phyloP scores from a whole-genome alignment of 2,888 invertebrate genomes.

The Trissolcus japonicus region DNA sequence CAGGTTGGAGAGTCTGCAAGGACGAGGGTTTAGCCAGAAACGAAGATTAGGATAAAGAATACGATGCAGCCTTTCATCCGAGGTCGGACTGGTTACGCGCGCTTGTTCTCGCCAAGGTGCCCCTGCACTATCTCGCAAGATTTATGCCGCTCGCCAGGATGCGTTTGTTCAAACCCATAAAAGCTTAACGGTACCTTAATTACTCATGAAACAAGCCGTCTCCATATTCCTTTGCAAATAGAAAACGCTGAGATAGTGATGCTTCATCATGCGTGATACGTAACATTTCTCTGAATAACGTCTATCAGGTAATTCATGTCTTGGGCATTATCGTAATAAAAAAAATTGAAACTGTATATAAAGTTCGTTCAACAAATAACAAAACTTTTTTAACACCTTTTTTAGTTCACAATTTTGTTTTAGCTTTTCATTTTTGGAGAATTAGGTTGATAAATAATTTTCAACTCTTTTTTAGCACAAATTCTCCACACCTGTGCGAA shows the following conservation, averaged over 20 bases:
- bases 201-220: slow-evolving; percentile 58
- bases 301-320: slow-evolving; percentile 27
- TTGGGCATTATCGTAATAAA: slow-evolving; percentile 15
- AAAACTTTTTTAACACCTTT: too few relatives aligned
- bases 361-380: too few relatives aligned
- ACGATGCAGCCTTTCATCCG: slow-evolving; percentile 46
- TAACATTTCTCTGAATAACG: slow-evolving; percentile 21
- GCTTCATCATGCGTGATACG: slow-evolving; percentile 32
- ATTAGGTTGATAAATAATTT: too few relatives aligned
- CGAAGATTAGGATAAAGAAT: slow-evolving; percentile 49
- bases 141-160: slow-evolving; percentile 57
- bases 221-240: slow-evolving; percentile 49
- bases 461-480: too few relatives aligned
- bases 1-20: slow-evolving; percentile 25
- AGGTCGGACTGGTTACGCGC: slow-evolving; percentile 58
- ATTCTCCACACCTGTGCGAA: too few relatives aligned
- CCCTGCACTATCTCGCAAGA: slow-evolving; percentile 48
- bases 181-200: slow-evolving; percentile 61
- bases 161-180: slow-evolving; percentile 55
- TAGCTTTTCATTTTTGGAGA: too few relatives aligned
- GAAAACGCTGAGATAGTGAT: slow-evolving; percentile 43
- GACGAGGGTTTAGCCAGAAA: slow-evolving; percentile 29
- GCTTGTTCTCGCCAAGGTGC: slow-evolving; percentile 34
- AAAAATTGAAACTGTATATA: not conserved
- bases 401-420: too few relatives aligned